Conservation (phyloP, 92 coral and sea anemone species). For the Virgularia gustaviana region DNA sequence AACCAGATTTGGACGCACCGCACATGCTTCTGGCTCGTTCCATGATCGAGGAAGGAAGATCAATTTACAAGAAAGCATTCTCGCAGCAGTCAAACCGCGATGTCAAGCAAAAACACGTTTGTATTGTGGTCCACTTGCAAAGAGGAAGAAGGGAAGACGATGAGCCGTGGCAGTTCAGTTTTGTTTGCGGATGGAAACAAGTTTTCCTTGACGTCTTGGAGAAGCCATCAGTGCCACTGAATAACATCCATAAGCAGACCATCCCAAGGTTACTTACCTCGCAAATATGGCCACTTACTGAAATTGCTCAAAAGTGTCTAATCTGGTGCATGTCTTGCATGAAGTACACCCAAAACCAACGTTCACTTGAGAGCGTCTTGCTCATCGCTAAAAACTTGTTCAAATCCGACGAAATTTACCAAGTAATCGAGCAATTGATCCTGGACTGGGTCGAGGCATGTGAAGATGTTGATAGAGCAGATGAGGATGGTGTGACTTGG, state of each 20-base stretch:
- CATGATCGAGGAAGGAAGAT: constrained; percentile 31
- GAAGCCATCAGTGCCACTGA: background rate
- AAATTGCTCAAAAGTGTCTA: background rate
- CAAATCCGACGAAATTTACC: background rate
- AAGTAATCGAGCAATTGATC: constrained; percentile 34
- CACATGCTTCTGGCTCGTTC: constrained; percentile 30
- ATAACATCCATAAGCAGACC: background rate
- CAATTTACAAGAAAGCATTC: constrained; percentile 4
- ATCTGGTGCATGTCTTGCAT: background rate
- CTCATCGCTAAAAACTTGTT: constrained; percentile 32
- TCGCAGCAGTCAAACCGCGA: background rate
- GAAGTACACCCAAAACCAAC: constrained; percentile 17
- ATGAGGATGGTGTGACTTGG: constrained; percentile 35
- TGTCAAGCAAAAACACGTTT: background rate
- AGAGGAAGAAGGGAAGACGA: background rate
- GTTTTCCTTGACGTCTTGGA: background rate
- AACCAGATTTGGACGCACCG: constrained; percentile 42
- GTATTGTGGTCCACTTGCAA: constrained; percentile 18
- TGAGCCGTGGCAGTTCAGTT: constrained; percentile 1
- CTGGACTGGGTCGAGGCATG: constrained; percentile 40
- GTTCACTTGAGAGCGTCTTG: constrained; percentile 37
- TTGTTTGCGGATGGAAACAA: constrained; percentile 12
- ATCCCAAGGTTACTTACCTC: background rate
- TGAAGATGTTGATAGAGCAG: constrained; percentile 18
- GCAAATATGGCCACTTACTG: background rate